Percentiles rank a stretch among this genome's conserved stretches.
phyloP scores from a whole-genome alignment of 2,797 vertebrate genomes.

The Podarcis lilfordi region DNA sequence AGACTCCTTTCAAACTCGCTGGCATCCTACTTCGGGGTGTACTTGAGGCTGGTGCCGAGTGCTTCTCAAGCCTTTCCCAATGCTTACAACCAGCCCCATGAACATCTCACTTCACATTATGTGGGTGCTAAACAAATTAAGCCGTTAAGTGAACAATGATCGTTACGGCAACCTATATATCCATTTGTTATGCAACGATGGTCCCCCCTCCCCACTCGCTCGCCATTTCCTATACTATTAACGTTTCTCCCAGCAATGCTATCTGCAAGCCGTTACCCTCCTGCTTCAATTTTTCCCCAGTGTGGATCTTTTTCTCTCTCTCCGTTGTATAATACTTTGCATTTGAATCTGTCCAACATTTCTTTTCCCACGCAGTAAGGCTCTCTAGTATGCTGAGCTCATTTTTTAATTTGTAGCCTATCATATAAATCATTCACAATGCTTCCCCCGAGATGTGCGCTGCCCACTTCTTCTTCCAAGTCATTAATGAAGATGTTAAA shows the following conservation, averaged over 20 bases:
- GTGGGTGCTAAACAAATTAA: not conserved
- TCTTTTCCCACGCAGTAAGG: not conserved
- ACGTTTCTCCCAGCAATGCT: not conserved
- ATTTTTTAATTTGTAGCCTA: not conserved
- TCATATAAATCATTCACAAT: not conserved
- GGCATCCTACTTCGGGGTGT: not conserved
- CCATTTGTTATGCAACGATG: not conserved
- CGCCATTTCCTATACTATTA: not conserved
- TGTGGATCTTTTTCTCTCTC: not conserved
- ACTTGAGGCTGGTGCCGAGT: not conserved
- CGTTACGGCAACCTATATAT: not conserved
- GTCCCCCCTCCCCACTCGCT: not conserved
- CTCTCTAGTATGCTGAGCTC: not conserved
- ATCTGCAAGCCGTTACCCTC: no score
- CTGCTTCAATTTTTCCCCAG: not conserved
- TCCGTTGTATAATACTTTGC: not conserved
- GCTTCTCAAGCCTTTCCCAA: not conserved
- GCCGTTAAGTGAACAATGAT: not conserved
- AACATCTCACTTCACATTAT: not conserved
- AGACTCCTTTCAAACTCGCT: not conserved
- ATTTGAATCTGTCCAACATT: not conserved
- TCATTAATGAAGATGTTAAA: slow-evolving; percentile 23
- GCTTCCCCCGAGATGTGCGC: not conserved
- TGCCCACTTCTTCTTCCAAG: not conserved
- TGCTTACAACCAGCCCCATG: not conserved